Conservation (phyloP, 2,888 invertebrate genomes). For the Dione juno region DNA sequence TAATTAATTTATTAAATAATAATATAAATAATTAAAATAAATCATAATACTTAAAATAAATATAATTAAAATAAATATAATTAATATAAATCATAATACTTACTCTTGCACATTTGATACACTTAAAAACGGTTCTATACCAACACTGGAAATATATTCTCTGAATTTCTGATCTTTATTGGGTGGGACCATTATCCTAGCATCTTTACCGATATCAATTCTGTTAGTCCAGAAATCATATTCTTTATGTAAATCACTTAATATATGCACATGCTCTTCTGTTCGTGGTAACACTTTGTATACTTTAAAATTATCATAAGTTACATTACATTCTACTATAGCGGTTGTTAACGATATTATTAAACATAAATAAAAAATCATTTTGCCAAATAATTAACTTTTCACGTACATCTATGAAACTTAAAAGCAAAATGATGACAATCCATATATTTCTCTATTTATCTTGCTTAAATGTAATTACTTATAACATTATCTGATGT, state of each 20-base stretch:
- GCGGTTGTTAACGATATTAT: slow-evolving; percentile 1
- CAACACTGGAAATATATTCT: slow-evolving; percentile 48
- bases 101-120: slow-evolving; percentile 59
- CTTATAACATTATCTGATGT: slow-evolving; percentile 19
- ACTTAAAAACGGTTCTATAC: slow-evolving; percentile 49
- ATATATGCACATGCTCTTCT: slow-evolving; percentile 61
- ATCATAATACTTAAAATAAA: not conserved
- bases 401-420: not conserved
- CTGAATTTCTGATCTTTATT: slow-evolving; percentile 52
- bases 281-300: slow-evolving; percentile 76
- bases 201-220: slow-evolving; percentile 58
- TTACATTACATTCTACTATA: slow-evolving; percentile 54
- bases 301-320: slow-evolving; percentile 80
- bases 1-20: not conserved
- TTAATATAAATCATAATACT: slow-evolving; percentile 49
- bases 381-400: not conserved
- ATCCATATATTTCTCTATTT: not conserved
- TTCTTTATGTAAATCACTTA: slow-evolving; percentile 42
- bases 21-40: not conserved
- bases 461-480: not conserved
- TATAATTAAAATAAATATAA: not conserved
- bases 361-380: slow-evolving; percentile 18
- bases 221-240: slow-evolving; percentile 63
- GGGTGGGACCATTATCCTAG: slow-evolving; percentile 58
- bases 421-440: slow-evolving; percentile 6